These are phyloP conservation scores for Leucoraja ocellata DNA, from an alignment of 2,797 vertebrate genomes.

Conservation along the genomic window DNA sequence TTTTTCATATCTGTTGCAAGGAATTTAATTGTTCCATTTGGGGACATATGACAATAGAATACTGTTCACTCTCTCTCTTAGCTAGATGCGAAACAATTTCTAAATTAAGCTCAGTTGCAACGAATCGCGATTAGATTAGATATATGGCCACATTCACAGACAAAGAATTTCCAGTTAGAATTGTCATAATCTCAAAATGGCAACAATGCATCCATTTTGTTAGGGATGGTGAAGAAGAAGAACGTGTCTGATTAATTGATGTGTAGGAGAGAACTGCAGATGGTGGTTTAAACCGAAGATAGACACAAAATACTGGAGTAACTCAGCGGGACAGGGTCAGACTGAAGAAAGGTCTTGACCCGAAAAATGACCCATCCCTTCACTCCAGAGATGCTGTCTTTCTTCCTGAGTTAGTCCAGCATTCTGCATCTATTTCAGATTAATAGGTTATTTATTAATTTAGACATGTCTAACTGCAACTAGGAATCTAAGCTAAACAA, in stretches of 20 bases:
- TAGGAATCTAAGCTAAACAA: background rate
- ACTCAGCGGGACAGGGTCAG: too few relatives aligned
- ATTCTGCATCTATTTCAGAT: too few relatives aligned
- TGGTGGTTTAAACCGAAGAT: background rate
- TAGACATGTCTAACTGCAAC: background rate
- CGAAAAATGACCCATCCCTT: too few relatives aligned
- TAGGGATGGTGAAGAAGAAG: background rate
- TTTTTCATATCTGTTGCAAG: too few relatives aligned
- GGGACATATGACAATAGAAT: too few relatives aligned
- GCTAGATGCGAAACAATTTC: background rate
- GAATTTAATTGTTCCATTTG: too few relatives aligned
- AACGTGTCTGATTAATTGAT: background rate
- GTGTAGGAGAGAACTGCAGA: background rate
- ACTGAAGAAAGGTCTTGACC: too few relatives aligned
- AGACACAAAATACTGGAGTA: too few relatives aligned
- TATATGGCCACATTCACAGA: background rate
- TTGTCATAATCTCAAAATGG: background rate
- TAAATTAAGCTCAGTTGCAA: background rate
- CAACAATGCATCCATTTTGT: background rate
- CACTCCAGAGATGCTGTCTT: too few relatives aligned
- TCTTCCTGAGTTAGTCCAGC: too few relatives aligned
- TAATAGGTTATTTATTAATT: background rate
- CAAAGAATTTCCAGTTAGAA: background rate
- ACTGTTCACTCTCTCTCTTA: too few relatives aligned
- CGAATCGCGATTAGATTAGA: background rate